These are phyloP conservation scores for Amphipyra tragopoginis DNA, from an alignment of 2,888 invertebrate species.

Conservation along the genomic window DNA sequence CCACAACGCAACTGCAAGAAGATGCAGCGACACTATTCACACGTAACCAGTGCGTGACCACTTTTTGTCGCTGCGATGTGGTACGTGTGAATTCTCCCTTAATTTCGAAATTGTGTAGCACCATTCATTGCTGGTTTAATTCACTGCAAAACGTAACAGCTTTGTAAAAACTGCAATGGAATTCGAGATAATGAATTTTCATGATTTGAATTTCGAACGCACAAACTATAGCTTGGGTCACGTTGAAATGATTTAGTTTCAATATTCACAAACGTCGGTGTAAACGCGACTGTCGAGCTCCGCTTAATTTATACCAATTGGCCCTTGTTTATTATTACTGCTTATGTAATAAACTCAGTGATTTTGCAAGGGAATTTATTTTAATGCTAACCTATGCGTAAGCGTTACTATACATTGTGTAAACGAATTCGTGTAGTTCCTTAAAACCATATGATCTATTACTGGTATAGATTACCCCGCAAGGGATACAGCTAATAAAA, in stretches of 20 bases:
- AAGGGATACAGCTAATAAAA: too few species aligned
- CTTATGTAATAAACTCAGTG: slow-evolving; percentile 77
- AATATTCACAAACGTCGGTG: slow-evolving; percentile 79
- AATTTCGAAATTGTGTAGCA: slow-evolving; percentile 24
- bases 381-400: slow-evolving; percentile 65
- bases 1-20: too few species aligned
- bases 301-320: slow-evolving; percentile 82
- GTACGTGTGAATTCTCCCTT: too few species aligned
- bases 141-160: too few species aligned
- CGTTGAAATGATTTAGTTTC: slow-evolving; percentile 85
- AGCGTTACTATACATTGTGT: slow-evolving; percentile 65
- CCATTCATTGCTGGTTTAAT: slow-evolving; percentile 27
- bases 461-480: too few species aligned
- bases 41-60: too few species aligned
- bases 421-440: too few species aligned
- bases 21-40: too few species aligned
- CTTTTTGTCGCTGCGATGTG: too few species aligned
- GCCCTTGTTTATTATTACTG: slow-evolving; percentile 78
- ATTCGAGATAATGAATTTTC: slow-evolving; percentile 53
- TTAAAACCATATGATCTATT: too few species aligned
- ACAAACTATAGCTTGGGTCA: slow-evolving; percentile 66
- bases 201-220: slow-evolving; percentile 49
- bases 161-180: slow-evolving; percentile 34
- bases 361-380: slow-evolving; percentile 79
- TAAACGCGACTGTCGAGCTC: slow-evolving; percentile 77